Conservation (phyloP, 1,140 invertebrate genomes). For the Archivesica marissinica region DNA sequence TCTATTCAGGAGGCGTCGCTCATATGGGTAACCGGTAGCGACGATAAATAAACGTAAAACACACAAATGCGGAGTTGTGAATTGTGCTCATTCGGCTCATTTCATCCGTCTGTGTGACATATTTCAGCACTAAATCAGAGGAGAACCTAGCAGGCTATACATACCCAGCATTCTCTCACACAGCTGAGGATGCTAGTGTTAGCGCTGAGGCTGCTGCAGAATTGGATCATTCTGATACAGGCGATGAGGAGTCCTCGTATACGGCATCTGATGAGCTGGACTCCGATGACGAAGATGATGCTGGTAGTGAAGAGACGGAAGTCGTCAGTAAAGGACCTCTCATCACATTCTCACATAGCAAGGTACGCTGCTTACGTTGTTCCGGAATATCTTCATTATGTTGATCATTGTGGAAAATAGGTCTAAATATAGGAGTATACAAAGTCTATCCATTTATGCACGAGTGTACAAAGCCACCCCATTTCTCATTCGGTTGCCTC, state of each 20-base stretch:
- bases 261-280: conserved; percentile 48
- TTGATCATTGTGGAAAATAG: not conserved
- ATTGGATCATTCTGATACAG: not conserved
- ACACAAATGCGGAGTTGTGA: no score
- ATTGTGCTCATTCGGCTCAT: not conserved
- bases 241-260: conserved; percentile 33
- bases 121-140: conserved; percentile 27
- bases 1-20: no score
- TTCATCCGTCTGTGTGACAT: not conserved
- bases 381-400: not conserved
- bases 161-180: conserved; percentile 12
- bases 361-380: not conserved
- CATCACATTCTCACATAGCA: conserved; percentile 42
- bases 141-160: conserved; percentile 24
- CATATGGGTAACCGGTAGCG: no score
- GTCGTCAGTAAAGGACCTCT: conserved; percentile 28
- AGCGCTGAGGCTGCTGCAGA: not conserved
- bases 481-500: no score
- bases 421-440: no score
- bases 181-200: not conserved
- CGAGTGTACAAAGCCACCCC: no score
- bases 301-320: conserved; percentile 15
- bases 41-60: no score
- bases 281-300: conserved; percentile 41
- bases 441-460: no score